These are phyloP conservation scores for Manacus vitellinus DNA, from an alignment of 2,113 vertebrate genomes.

Conservation along the genomic window DNA sequence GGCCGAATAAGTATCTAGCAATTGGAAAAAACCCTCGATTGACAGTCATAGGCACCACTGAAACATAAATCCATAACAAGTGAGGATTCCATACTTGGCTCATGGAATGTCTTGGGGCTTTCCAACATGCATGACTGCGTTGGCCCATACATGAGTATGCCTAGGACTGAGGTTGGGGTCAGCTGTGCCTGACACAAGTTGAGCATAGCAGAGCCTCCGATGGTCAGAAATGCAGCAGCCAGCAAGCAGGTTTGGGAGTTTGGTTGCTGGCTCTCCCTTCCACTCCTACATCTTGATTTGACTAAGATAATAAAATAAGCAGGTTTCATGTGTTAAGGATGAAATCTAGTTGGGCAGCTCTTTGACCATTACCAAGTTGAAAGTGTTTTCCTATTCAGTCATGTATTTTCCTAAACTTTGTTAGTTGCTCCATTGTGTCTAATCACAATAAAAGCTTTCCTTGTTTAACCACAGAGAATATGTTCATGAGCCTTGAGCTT, in stretches of 20 bases:
- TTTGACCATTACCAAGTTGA: neutral
- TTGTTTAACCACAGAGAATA: neutral
- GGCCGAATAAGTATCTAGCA: neutral
- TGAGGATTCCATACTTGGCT: neutral
- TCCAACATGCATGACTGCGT: neutral
- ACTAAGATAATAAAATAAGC: neutral
- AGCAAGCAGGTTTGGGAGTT: neutral
- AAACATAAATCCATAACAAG: neutral
- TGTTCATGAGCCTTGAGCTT: neutral
- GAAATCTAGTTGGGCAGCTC: neutral
- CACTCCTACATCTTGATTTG: neutral
- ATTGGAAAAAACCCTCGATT: neutral
- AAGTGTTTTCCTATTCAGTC: neutral
- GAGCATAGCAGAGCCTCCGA: neutral
- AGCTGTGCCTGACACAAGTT: neutral
- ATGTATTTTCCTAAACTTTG: neutral
- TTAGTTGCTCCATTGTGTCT: neutral
- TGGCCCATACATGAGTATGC: accelerated
- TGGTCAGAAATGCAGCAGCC: neutral
- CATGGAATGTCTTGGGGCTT: neutral
- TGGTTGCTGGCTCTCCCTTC: neutral
- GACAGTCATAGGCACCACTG: neutral
- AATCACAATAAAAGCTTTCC: neutral
- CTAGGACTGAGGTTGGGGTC: accelerated
- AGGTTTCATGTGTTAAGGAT: neutral